Evolutionary conservation across 2,113 vertebrate species (phyloP).

Genomic region (Rhineura floridana): DNA sequence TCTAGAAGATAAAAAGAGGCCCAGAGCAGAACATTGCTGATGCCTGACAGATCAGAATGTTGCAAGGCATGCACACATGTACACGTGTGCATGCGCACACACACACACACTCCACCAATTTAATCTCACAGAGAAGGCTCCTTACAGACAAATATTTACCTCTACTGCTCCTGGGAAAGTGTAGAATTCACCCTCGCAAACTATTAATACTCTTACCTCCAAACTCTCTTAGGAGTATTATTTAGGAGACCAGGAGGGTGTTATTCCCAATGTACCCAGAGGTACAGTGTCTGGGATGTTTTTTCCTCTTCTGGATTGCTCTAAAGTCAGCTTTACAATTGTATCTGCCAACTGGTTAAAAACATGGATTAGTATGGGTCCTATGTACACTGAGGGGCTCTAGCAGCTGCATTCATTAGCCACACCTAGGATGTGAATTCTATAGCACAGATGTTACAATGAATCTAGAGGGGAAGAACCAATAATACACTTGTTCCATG

Average conservation of each 20-base stretch:
- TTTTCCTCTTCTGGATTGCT: background rate
- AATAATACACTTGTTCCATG: background rate
- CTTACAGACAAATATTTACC: background rate
- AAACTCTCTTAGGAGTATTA: background rate
- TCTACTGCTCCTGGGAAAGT: background rate
- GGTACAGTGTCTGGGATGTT: background rate
- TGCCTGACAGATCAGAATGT: background rate
- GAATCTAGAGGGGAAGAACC: background rate
- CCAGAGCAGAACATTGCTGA: background rate
- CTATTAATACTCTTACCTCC: background rate
- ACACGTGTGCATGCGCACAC: too few relatives aligned
- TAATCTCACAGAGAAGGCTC: background rate
- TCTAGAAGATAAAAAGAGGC: slow-evolving; percentile 72
- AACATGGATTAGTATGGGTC: background rate
- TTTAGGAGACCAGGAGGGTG: background rate
- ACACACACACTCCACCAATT: background rate
- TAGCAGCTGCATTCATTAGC: background rate
- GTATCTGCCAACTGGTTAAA: background rate
- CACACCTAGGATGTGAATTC: background rate
- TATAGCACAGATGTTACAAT: background rate
- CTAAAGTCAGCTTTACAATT: background rate
- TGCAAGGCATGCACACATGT: background rate
- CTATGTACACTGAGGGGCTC: background rate
- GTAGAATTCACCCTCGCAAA: background rate
- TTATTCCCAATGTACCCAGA: background rate